Percentiles rank a stretch among this genome's conserved stretches.
Evolutionary conservation across 2,888 invertebrate species (phyloP).

Genomic region (Tineola bisselliella): DNA sequence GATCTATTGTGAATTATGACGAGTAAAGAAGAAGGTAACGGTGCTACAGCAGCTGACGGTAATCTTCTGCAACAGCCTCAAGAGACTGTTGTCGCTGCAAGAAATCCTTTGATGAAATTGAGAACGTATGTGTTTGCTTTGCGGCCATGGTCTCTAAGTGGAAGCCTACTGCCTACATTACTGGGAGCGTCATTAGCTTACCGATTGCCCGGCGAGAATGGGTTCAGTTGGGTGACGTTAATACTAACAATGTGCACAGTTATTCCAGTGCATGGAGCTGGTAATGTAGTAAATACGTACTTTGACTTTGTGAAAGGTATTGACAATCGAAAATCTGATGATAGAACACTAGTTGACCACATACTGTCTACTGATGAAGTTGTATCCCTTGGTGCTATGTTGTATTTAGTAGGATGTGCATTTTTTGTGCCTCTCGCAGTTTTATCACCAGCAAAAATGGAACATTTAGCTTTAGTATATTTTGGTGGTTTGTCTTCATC

Average conservation of each 20-base stretch:
- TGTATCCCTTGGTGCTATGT: slow-evolving; percentile 86
- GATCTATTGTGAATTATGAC: not conserved
- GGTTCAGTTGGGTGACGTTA: slow-evolving; percentile 83
- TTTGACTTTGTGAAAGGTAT: slow-evolving; percentile 95
- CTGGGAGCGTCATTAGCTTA: slow-evolving; percentile 90
- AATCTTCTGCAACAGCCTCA: slow-evolving; percentile 56
- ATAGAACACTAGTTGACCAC: slow-evolving; percentile 93
- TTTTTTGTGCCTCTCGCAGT: slow-evolving; percentile 81
- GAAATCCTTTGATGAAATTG: slow-evolving; percentile 81
- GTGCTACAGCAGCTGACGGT: slow-evolving; percentile 45
- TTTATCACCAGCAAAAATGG: slow-evolving; percentile 91
- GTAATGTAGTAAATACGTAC: slow-evolving; percentile 96
- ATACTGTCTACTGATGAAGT: slow-evolving; percentile 78
- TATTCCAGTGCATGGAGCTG: slow-evolving; percentile 93
- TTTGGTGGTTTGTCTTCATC: slow-evolving; percentile 95
- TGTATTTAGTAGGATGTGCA: slow-evolving; percentile 87
- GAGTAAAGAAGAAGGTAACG: slow-evolving; percentile 36
- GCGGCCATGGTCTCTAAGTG: slow-evolving; percentile 94
- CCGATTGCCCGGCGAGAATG: slow-evolving; percentile 77
- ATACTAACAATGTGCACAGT: slow-evolving; percentile 86
- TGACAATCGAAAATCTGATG: slow-evolving; percentile 92
- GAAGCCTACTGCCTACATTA: slow-evolving; percentile 89
- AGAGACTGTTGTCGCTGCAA: slow-evolving; percentile 34
- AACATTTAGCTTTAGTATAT: slow-evolving; percentile 92
- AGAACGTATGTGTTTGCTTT: slow-evolving; percentile 89